Percentiles rank a stretch among this genome's conserved stretches.
These are phyloP conservation scores for Sylvietta virens DNA, from an alignment of 2,113 vertebrate species.

Conservation along the genomic window DNA sequence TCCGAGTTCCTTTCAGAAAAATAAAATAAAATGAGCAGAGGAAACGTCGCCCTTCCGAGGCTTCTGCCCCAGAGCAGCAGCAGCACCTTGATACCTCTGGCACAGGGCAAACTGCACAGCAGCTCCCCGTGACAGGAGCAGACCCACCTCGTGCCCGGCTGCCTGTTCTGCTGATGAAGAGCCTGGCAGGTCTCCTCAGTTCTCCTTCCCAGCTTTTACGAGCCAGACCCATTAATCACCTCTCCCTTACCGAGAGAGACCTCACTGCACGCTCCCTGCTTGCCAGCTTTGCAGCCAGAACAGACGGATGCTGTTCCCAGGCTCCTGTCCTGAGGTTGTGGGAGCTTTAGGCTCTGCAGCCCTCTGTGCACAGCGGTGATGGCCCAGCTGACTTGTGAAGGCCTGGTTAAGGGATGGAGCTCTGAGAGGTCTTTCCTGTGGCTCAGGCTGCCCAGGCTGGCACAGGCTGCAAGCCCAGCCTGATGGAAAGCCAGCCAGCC, in stretches of 20 bases:
- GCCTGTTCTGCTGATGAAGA: not conserved
- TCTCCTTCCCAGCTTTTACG: constrained; percentile 15
- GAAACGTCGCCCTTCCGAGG: not conserved
- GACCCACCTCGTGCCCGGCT: not conserved
- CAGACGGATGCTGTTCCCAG: not conserved
- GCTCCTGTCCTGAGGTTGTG: not conserved
- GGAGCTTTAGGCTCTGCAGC: not conserved
- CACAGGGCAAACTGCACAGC: not conserved
- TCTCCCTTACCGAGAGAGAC: not conserved
- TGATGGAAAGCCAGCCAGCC: not conserved
- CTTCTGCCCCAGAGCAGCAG: not conserved
- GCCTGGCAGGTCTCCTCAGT: constrained; percentile 19
- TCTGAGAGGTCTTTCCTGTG: not conserved
- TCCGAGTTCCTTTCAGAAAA: not conserved
- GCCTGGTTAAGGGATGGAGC: not conserved
- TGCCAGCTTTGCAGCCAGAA: not conserved
- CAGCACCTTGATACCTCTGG: not conserved
- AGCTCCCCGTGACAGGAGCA: accelerated
- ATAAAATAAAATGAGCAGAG: not conserved
- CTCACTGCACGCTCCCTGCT: not conserved
- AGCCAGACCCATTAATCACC: constrained; percentile 40
- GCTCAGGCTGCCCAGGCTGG: not conserved
- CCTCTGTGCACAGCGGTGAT: not conserved
- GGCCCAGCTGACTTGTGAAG: not conserved
- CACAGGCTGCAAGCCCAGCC: not conserved